These are phyloP conservation scores for Urocyon cinereoargenteus DNA, from an alignment of 2,797 vertebrate genomes.

Conservation along the genomic window DNA sequence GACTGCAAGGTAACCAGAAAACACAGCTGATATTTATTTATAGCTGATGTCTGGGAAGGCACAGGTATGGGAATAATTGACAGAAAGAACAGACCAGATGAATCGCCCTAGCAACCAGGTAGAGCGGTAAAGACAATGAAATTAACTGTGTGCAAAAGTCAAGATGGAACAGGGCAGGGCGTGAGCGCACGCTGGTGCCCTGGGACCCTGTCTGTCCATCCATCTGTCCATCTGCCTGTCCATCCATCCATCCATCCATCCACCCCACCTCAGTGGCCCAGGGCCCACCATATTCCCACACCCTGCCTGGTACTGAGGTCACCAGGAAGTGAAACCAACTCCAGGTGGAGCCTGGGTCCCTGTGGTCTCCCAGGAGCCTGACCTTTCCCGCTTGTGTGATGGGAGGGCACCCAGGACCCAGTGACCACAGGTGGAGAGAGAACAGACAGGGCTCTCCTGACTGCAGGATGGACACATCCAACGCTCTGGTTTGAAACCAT, in stretches of 20 bases:
- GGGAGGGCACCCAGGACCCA: rapidly evolving
- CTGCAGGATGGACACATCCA: rapidly evolving
- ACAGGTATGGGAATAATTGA: background rate
- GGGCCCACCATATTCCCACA: rapidly evolving
- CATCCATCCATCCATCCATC: background rate
- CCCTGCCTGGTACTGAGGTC: background rate
- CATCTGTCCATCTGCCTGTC: no score
- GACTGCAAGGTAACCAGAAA: background rate
- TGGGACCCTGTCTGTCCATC: rapidly evolving
- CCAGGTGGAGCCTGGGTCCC: rapidly evolving
- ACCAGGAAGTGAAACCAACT: rapidly evolving
- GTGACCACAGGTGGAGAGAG: rapidly evolving
- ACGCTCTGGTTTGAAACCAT: rapidly evolving
- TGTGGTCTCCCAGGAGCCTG: rapidly evolving
- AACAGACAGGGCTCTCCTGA: rapidly evolving
- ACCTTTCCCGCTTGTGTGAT: no score
- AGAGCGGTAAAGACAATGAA: background rate
- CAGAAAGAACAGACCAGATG: background rate
- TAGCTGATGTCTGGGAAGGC: rapidly evolving
- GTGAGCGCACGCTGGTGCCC: rapidly evolving
- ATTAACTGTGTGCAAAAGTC: background rate
- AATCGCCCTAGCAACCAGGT: background rate
- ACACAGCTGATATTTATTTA: background rate
- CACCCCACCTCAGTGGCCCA: rapidly evolving
- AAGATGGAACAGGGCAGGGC: rapidly evolving